Percentiles rank a stretch among this genome's conserved stretches.
These are phyloP conservation scores for Prionailurus viverrinus DNA, from an alignment of 2,113 vertebrate genomes.

Conservation along the genomic window DNA sequence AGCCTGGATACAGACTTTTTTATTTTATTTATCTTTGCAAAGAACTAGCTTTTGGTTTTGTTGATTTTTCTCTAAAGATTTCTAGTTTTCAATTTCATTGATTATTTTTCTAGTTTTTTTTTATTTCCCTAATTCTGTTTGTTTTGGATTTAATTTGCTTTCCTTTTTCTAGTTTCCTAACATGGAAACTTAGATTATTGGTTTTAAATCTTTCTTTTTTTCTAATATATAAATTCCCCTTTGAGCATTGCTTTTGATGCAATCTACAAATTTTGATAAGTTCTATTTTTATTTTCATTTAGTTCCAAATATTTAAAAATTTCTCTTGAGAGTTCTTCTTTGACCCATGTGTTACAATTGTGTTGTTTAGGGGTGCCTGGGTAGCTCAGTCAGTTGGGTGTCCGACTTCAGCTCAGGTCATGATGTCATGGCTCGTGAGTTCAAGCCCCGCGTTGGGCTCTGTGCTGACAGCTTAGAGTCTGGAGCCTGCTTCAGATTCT, in stretches of 20 bases:
- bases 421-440: too few species aligned
- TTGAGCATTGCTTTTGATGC: background rate
- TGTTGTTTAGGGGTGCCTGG: background rate
- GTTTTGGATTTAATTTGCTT: background rate
- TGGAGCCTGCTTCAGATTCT: too few species aligned
- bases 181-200: background rate
- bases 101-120: background rate
- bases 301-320: background rate
- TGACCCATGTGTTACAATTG: constrained; percentile 13
- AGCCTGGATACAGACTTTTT: background rate
- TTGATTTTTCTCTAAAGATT: background rate
- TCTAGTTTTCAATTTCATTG: background rate
- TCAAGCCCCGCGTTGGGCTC: too few species aligned
- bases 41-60: constrained; percentile 15
- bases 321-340: background rate
- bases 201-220: background rate
- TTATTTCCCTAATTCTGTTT: background rate
- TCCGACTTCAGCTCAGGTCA: too few species aligned
- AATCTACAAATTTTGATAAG: background rate
- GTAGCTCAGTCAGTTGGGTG: too few species aligned
- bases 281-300: background rate
- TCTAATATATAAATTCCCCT: background rate
- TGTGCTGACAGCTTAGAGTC: too few species aligned
- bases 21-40: constrained; percentile 5
- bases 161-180: background rate